Base-by-base conservation (phyloP, 2,888 invertebrate genomes). In the Abscondita cerata region DNA sequence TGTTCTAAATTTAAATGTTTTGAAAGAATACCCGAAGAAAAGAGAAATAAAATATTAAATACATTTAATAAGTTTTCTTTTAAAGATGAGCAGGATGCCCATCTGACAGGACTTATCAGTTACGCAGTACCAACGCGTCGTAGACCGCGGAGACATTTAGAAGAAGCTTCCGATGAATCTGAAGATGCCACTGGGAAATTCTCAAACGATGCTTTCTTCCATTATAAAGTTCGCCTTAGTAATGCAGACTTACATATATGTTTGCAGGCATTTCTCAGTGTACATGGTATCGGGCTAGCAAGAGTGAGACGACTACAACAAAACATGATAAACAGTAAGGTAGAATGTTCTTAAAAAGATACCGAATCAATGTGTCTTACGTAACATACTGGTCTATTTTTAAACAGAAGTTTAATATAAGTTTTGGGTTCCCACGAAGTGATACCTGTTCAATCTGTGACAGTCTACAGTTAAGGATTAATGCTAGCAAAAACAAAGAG, bases 51-150 rank as follows among this genome's bases (percentile, higher is more conserved):
- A 19, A 46, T 46, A 46, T 19, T 46, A 19, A 18, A 46, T 2
- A 19, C n/a, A 18, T 46, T 46, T 12, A 46, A 19, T 46, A 19
- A 9, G 15, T 41, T 41, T 41, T 41, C 12, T 9, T 41, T 18
- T n/a, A 46, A 46, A 46, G n/a, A n/a, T n/a, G n/a, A n/a, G n/a
- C n/a, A n/a, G n/a, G n/a, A n/a, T n/a, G n/a, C n/a, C n/a, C n/a
- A n/a, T n/a, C n/a, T n/a, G n/a, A n/a, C n/a, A n/a, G n/a, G 44
- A 44, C 44, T 44, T 44, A 44, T 44, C 16, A 44, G 44, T 44
- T 15, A 44, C 44, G 16, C 13, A 44, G 44, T 44, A n/a, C n/a
- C n/a, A n/a, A n/a, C n/a, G n/a, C n/a, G n/a, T n/a, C n/a, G n/a
- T n/a, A n/a, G n/a, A n/a, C n/a, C n/a, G n/a, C n/a, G n/a, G n/a